Conservation (phyloP, 2,113 vertebrate genomes). For the Chaetura pelagica region DNA sequence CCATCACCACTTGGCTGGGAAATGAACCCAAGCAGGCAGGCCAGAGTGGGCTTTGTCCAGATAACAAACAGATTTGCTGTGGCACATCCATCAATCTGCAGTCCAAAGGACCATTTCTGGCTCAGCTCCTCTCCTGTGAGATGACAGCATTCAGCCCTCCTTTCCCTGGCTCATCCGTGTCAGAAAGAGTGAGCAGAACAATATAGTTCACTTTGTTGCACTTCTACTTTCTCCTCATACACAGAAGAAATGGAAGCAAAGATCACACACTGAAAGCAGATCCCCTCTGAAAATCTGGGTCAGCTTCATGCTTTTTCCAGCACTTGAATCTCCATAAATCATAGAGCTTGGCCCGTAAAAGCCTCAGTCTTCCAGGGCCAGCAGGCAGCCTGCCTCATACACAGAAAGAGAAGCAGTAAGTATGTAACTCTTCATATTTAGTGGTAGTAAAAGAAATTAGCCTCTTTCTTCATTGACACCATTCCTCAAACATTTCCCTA, state of each 20-base stretch:
- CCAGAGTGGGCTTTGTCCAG: background rate
- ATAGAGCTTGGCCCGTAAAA: slow-evolving; percentile 16
- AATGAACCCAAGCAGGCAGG: background rate
- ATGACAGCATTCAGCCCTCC: background rate
- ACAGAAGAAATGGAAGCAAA: background rate
- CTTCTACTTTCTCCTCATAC: background rate
- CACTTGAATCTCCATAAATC: slow-evolving; percentile 4
- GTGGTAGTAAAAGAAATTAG: background rate
- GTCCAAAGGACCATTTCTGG: background rate
- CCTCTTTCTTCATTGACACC: background rate
- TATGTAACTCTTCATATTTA: background rate
- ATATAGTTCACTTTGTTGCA: background rate
- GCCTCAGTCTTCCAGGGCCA: slow-evolving; percentile 27
- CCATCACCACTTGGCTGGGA: background rate
- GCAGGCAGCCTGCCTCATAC: background rate
- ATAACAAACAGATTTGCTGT: background rate
- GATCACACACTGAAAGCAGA: background rate
- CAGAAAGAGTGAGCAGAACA: background rate
- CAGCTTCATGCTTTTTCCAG: slow-evolving; percentile 14
- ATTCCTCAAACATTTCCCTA: background rate
- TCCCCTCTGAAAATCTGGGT: background rate
- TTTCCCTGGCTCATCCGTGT: background rate
- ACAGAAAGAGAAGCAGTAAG: background rate
- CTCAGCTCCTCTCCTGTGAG: background rate
- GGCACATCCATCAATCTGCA: background rate